Conservation (phyloP, 2,113 vertebrate genomes). For the Rissa tridactyla region DNA sequence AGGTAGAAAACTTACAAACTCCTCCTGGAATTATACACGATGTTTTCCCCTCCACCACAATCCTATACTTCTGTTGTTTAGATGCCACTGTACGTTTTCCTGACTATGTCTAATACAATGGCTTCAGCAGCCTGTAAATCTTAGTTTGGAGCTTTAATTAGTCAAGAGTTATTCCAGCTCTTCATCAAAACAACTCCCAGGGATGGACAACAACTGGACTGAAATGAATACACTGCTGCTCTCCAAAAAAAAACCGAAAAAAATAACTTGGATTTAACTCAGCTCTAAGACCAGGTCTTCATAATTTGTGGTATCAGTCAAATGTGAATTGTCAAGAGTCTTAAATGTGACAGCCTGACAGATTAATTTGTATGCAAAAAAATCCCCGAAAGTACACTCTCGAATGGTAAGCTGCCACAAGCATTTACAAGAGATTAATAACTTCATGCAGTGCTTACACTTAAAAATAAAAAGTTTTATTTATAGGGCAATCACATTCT, state of each 20-base stretch:
- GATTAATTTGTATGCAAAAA: conserved; percentile 5
- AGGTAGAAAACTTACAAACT: background rate
- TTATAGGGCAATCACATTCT: conserved; percentile 35
- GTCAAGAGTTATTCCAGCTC: background rate
- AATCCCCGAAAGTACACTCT: background rate
- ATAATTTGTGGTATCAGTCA: background rate
- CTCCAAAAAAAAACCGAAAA: background rate
- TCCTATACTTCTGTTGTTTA: background rate
- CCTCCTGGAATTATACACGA: background rate
- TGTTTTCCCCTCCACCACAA: background rate
- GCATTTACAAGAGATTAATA: conserved; percentile 32
- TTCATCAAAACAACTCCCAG: background rate
- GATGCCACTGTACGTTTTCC: background rate
- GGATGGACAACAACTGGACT: background rate
- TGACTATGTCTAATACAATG: background rate
- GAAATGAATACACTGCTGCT: background rate
- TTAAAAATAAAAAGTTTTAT: conserved; percentile 35
- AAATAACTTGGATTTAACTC: background rate
- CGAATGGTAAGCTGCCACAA: conserved; percentile 10
- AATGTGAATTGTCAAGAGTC: background rate
- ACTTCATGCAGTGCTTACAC: conserved; percentile 8
- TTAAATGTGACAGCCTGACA: background rate
- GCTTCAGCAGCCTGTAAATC: background rate
- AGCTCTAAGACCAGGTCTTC: background rate
- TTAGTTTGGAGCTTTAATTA: background rate